Conservation (phyloP, 1,140 invertebrate species). For the Chironomus striatipennis region DNA sequence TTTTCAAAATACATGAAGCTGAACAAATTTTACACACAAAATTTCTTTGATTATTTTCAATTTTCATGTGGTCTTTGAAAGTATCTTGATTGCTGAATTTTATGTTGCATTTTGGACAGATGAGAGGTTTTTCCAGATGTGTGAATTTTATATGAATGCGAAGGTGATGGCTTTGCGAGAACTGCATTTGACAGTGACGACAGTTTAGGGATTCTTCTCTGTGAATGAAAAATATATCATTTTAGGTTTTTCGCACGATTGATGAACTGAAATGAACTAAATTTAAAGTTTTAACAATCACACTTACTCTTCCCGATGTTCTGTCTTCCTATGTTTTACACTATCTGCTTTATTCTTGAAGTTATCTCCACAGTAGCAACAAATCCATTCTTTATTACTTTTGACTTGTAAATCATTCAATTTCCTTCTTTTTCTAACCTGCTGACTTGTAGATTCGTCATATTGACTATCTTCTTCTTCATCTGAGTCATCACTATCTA, state of each 20-base stretch:
- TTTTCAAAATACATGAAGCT: not conserved
- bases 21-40: not conserved
- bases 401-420: not conserved
- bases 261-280: no score
- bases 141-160: not conserved
- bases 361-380: not conserved
- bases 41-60: not conserved
- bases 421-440: not conserved
- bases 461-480: not conserved
- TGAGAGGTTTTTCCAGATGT: not conserved
- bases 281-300: no score
- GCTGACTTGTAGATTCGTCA: not conserved
- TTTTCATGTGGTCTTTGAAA: not conserved
- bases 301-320: not conserved
- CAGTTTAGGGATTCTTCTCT: not conserved
- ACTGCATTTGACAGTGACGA: not conserved
- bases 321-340: not conserved
- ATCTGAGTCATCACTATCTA: not conserved
- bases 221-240: no score
- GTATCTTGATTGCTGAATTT: not conserved
- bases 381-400: not conserved
- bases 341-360: not conserved
- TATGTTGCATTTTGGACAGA: not conserved
- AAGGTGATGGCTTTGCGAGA: not conserved
- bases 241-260: no score